These are phyloP conservation scores for Scaptomyza montana DNA, from an alignment of 1,140 invertebrate species.

Conservation along the genomic window DNA sequence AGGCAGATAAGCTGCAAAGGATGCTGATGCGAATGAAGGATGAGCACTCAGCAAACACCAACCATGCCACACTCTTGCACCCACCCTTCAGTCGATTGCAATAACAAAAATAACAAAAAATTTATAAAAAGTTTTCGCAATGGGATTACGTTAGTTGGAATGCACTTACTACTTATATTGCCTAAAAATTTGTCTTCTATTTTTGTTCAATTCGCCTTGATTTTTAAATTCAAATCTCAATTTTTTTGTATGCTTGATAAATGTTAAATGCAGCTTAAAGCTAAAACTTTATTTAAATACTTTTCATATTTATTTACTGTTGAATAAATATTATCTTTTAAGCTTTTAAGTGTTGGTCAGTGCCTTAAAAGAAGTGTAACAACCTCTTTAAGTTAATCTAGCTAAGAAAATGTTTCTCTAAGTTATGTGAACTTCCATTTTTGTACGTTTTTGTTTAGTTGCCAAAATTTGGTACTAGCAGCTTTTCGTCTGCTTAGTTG, in stretches of 20 bases:
- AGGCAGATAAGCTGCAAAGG: constrained; percentile 45
- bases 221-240: not conserved
- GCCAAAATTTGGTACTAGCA: constrained; percentile 1
- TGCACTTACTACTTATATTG: constrained; percentile 48
- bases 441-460: constrained; percentile 23
- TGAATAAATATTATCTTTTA: not conserved
- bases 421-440: constrained; percentile 41
- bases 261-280: no score
- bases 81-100: not conserved
- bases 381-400: not conserved
- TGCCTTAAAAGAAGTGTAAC: not conserved
- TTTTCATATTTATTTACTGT: not conserved
- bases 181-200: constrained; percentile 11
- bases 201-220: not conserved
- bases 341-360: constrained; percentile 3
- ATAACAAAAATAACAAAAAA: constrained; percentile 1
- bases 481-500: constrained; percentile 25
- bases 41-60: constrained; percentile 20
- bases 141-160: constrained; percentile 49
- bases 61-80: not conserved
- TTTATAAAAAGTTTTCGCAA: constrained; percentile 32
- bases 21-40: constrained; percentile 43
- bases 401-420: constrained; percentile 24
- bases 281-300: no score
- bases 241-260: no score